Conservation (phyloP, 2,888 invertebrate genomes). For the Dicyrtomina minuta region DNA sequence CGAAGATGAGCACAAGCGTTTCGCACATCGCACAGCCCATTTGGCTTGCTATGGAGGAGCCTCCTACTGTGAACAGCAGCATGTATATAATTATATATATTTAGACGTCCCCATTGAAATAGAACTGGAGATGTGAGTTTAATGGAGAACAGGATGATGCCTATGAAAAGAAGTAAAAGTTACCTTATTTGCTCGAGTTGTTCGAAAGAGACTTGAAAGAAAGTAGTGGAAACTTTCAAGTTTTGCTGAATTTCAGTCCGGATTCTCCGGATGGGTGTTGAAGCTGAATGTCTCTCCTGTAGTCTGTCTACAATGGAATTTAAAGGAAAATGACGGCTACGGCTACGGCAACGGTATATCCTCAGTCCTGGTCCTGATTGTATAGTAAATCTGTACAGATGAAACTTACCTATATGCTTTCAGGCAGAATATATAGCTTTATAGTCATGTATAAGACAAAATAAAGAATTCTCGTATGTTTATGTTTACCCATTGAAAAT, state of each 20-base stretch:
- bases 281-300: constrained; percentile 15
- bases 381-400: no score
- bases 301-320: neutral
- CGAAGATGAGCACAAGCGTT: no score
- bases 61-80: no score
- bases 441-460: no score
- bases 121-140: constrained; percentile 2
- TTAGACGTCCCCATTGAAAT: neutral
- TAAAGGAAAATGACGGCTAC: constrained; percentile 16
- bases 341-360: no score
- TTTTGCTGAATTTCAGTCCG: constrained; percentile 3
- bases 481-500: constrained; percentile 8
- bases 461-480: no score
- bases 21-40: no score
- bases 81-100: no score
- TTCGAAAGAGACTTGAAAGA: neutral
- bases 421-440: no score
- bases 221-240: constrained; percentile 17
- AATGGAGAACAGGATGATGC: constrained; percentile 9
- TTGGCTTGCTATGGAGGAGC: no score
- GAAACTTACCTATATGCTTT: no score
- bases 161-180: constrained; percentile 9
- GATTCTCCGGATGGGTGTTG: constrained; percentile 14
- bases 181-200: constrained; percentile 9
- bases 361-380: no score